Conservation (phyloP, 2,113 vertebrate species). For the Colaptes auratus region DNA sequence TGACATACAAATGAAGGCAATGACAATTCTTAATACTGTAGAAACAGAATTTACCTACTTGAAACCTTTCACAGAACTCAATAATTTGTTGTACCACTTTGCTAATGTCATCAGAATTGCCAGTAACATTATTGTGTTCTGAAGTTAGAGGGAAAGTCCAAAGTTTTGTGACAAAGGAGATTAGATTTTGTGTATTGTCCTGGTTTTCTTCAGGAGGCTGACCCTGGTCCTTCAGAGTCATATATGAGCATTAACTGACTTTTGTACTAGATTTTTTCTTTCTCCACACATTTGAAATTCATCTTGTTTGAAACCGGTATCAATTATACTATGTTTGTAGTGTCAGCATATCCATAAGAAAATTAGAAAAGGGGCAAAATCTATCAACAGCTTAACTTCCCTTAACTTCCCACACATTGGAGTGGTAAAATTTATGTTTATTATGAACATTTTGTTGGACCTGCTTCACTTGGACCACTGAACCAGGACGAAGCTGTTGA, state of each 20-base stretch:
- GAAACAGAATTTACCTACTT: background rate
- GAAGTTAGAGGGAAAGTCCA: background rate
- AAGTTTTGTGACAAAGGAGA: background rate
- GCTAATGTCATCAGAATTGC: background rate
- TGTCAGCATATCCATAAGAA: background rate
- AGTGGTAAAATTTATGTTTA: background rate
- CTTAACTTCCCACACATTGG: background rate
- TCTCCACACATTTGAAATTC: background rate
- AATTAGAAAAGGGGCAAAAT: background rate
- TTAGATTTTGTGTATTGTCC: background rate
- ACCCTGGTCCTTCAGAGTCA: background rate
- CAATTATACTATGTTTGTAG: background rate
- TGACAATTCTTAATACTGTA: background rate
- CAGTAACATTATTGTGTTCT: background rate
- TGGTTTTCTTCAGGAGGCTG: background rate
- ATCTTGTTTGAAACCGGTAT: background rate
- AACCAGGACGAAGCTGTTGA: no score
- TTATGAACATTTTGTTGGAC: background rate
- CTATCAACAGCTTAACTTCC: accelerated
- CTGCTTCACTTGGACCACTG: background rate
- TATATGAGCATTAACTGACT: accelerated
- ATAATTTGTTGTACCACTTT: background rate
- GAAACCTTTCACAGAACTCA: background rate
- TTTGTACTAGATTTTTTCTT: background rate
- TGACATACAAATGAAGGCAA: background rate